phyloP scores from a whole-genome alignment of 2,797 vertebrate genomes.

The Artibeus jamaicensis region DNA sequence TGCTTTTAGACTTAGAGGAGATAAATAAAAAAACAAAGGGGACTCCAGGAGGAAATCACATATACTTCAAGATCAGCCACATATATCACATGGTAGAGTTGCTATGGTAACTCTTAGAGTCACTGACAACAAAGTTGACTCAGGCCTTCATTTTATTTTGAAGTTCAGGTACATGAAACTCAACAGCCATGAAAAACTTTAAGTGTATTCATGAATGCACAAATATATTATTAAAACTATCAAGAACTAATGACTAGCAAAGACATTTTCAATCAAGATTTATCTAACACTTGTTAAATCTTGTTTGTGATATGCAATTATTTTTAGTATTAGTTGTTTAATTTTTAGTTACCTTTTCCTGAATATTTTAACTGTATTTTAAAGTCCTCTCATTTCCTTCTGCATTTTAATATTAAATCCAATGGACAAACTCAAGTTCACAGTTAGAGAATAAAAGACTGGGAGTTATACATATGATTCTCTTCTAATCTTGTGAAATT shows the following conservation, averaged over 20 bases:
- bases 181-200: neutral
- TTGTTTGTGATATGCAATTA: neutral
- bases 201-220: neutral
- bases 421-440: neutral
- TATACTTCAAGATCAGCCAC: neutral
- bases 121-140: neutral
- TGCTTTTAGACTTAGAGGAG: neutral
- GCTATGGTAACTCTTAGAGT: neutral
- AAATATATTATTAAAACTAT: neutral
- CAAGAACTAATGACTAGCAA: neutral
- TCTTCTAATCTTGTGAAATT: neutral
- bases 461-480: neutral
- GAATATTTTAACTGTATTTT: neutral
- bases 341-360: neutral
- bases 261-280: neutral
- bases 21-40: neutral
- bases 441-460: neutral
- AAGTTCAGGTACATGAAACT: neutral
- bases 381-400: neutral
- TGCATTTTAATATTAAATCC: neutral
- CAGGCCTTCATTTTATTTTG: constrained; percentile 2
- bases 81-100: neutral
- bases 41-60: constrained; percentile 5
- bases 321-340: neutral
- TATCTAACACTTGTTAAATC: neutral